phyloP scores from a whole-genome alignment of 2,888 invertebrate species.

The Lypha dubia region DNA sequence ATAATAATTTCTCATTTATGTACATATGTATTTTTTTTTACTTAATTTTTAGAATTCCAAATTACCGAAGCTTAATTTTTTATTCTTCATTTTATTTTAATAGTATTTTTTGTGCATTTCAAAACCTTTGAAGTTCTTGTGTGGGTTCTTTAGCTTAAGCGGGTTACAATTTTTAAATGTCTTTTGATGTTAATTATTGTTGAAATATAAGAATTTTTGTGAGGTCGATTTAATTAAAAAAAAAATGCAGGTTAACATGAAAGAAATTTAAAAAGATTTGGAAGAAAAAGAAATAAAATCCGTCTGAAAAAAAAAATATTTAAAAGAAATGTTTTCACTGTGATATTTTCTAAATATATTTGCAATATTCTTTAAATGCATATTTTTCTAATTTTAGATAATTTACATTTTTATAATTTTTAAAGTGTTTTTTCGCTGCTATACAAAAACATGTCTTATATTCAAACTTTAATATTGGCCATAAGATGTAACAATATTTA shows the following conservation, averaged over 20 bases:
- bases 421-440: not conserved
- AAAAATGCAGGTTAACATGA: not conserved
- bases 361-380: too few relatives aligned
- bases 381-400: too few relatives aligned
- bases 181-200: slow-evolving; percentile 65
- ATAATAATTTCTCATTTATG: too few relatives aligned
- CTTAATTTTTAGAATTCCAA: slow-evolving; percentile 67
- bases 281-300: not conserved
- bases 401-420: not conserved
- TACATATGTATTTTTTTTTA: too few relatives aligned
- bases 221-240: slow-evolving; percentile 4
- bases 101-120: slow-evolving; percentile 12
- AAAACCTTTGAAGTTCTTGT: slow-evolving; percentile 71
- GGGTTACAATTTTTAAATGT: slow-evolving; percentile 43
- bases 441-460: slow-evolving; percentile 47
- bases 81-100: not conserved
- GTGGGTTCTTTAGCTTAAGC: slow-evolving; percentile 29
- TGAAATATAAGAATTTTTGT: slow-evolving; percentile 55
- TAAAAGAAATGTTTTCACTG: too few relatives aligned
- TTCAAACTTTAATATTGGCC: slow-evolving; percentile 28
- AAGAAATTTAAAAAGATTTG: slow-evolving; percentile 34
- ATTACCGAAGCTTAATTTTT: slow-evolving; percentile 15
- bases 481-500: not conserved
- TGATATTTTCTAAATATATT: too few relatives aligned
- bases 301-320: too few relatives aligned